These are phyloP conservation scores for Telenomus remus DNA, from an alignment of 1,140 invertebrate species.

Conservation along the genomic window DNA sequence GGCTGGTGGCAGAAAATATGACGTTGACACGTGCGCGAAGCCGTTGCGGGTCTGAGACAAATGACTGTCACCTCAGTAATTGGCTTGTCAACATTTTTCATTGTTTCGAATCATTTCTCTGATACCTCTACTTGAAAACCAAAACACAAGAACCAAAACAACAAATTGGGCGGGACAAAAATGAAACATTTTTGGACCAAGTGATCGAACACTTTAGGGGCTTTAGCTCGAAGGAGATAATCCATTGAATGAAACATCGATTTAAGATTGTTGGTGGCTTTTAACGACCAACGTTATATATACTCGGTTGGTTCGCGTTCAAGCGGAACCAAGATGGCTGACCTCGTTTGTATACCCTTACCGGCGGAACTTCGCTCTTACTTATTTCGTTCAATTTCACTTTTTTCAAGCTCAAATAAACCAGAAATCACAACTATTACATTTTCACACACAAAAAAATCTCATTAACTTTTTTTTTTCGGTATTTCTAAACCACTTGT, in stretches of 20 bases:
- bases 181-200: too few relatives aligned
- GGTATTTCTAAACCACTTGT: too few relatives aligned
- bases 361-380: constrained; percentile 55
- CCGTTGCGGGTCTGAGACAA: constrained; percentile 59
- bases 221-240: too few relatives aligned
- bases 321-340: constrained; percentile 58
- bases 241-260: constrained; percentile 8
- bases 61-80: constrained; percentile 59
- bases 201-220: too few relatives aligned
- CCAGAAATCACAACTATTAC: constrained; percentile 18
- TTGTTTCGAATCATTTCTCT: constrained; percentile 16
- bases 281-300: constrained; percentile 50
- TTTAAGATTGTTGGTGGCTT: constrained; percentile 51
- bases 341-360: constrained; percentile 1
- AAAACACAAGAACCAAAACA: too few relatives aligned
- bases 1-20: constrained; percentile 71
- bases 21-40: constrained; percentile 74
- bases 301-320: constrained; percentile 49
- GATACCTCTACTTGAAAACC: not conserved
- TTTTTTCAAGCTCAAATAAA: constrained; percentile 44
- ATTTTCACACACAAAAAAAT: not conserved
- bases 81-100: constrained; percentile 51
- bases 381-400: constrained; percentile 53
- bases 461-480: not conserved
- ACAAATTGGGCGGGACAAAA: too few relatives aligned